Base-by-base conservation (phyloP, 2,888 invertebrate species). In the Mystacides longicornis region DNA sequence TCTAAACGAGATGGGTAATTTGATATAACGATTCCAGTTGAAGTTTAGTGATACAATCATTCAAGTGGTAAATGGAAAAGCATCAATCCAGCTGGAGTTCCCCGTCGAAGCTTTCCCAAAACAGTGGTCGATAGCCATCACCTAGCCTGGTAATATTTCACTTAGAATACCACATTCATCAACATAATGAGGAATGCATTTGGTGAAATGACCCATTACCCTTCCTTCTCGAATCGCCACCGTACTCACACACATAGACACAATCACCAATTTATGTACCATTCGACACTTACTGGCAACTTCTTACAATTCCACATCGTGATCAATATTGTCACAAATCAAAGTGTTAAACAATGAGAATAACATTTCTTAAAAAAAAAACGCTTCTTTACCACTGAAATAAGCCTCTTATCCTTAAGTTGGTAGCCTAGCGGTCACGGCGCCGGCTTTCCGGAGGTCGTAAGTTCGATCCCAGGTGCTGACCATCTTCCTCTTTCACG, bases 101-200 rank as follows among this genome's bases (percentile, higher is more conserved):
- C 48, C 23, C 48, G 23, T 48, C 22, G 14, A 22, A 48, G 18
- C 16, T 48, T 48, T 2, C 23, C 23, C 22, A 18, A 5, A 16
- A 48, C 48, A 14, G 18, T 48, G 16, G 20, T 9, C 48, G 21
- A 48, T 23, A n/a, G 23, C 48, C 23, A 23, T 21, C 48, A 23
- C 45, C 45, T 48, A n/a, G 16, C 23, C 48, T 18, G 48, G 42
- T 46, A 46, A 57, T 57, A 51, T 46, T 33, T 57, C 57, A 57
- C 46, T 14, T 19, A 49, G 50, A 57, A 45, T 51, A 48, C 23
- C 14, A 37, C 57, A 57, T 57, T 54, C 54, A 54, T 57, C 57
- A 57, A 57, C 57, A 51, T 57, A 57, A 57, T 51, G 57, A 50
- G 57, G 46, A 57, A 57, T 57, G 57, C 57, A 57, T 57, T 57